Base-by-base conservation (phyloP, 2,888 invertebrate genomes). In the Bruchidius siliquastri region DNA sequence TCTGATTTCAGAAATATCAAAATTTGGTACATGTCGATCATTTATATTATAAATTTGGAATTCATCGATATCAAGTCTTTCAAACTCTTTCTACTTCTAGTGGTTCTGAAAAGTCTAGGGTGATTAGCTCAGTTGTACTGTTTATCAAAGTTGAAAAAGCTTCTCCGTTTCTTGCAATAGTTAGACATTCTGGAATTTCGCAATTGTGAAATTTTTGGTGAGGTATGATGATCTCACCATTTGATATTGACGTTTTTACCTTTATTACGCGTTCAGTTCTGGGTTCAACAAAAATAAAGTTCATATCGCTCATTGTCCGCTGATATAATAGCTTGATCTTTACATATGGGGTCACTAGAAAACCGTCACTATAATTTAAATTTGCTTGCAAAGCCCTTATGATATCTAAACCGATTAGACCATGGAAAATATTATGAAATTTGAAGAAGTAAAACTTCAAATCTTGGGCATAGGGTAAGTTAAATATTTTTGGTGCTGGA, bases 371-470 rank as follows among this genome's bases (percentile, higher is more conserved):
- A 49, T 72, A 69, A 72, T 76, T 69, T 21, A 75, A 20, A 21
- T 30, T 69, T 21, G 74, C 73, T 30, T 73, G 71, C 18, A 75
- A 49, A n/a, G 13, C 13, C 30, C 67, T 72, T 22, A 67, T n/a
- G 67, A 66, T 72, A 67, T 72, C 72, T 6, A 72, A 26, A 67
- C 72, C 67, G 22, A 72, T 20, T 21, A 72, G 21, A 66, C 22
- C 72, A 30, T 72, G 22, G 13, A 72, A 72, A 49, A 49, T 13
- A 13, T 49, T 18, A 49, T 49, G 49, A 74, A 72, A 76, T 66
- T 75, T 75, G 32, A 77, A 77, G 20, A 75, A 21, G 32, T 72
- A 71, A 66, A 74, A 76, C 74, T 77, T 75, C 20, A 74, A 70
- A 68, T 21, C 21, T 26, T 72, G 2, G 0, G 68, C 18, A 22